phyloP scores from a whole-genome alignment of 2,888 invertebrate species.

The Lasioglossum figueresi region DNA sequence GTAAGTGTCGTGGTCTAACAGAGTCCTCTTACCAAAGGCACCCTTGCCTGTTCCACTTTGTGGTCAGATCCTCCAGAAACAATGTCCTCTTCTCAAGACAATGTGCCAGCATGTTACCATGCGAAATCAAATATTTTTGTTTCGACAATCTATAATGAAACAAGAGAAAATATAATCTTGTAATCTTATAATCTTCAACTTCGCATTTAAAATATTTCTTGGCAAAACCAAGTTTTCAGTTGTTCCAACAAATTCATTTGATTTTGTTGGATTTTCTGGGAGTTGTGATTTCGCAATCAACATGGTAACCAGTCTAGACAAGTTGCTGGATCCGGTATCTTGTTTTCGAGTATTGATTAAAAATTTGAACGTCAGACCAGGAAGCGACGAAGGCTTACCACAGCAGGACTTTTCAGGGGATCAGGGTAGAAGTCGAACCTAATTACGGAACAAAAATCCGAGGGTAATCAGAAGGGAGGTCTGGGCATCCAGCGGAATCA shows the following conservation, averaged over 20 bases:
- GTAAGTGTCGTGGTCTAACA: background rate
- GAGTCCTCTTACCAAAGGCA: conserved; percentile 1
- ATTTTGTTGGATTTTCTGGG: background rate
- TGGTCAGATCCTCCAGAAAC: background rate
- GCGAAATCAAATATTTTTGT: background rate
- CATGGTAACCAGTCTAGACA: background rate
- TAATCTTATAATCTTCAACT: too few relatives aligned
- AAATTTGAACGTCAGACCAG: background rate
- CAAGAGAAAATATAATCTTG: background rate
- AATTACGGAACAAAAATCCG: background rate
- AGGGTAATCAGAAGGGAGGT: background rate
- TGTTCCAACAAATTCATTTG: too few relatives aligned
- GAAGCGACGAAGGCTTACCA: background rate
- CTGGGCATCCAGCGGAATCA: background rate
- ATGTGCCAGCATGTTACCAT: background rate
- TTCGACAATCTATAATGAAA: background rate
- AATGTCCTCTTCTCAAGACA: background rate
- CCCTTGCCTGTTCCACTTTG: background rate
- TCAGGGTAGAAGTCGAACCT: background rate
- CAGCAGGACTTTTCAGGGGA: background rate
- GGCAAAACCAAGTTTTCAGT: too few relatives aligned
- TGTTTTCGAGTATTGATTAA: background rate
- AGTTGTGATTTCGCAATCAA: background rate
- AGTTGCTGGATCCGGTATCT: background rate
- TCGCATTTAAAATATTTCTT: background rate